These are phyloP conservation scores for Bubo scandiacus DNA, from an alignment of 2,113 vertebrate species.

Conservation along the genomic window DNA sequence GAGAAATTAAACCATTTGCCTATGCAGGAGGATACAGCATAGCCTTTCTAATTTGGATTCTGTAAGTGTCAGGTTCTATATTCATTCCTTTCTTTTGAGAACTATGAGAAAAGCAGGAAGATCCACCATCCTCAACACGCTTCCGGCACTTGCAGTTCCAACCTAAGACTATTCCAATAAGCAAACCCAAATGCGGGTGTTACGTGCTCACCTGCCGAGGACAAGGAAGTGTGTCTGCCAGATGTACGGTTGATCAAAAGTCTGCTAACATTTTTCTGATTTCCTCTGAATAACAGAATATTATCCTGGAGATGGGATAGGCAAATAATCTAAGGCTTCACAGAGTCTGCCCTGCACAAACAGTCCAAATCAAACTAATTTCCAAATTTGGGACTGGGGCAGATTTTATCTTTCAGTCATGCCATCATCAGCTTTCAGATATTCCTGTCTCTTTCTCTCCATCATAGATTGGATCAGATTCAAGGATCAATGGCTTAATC, in stretches of 20 bases:
- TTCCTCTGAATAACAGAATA: background rate
- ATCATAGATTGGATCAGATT: background rate
- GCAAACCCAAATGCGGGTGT: fast-evolving
- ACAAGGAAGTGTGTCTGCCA: background rate
- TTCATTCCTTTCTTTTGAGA: background rate
- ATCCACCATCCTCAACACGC: background rate
- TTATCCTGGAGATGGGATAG: background rate
- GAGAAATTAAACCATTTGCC: background rate
- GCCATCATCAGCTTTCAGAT: background rate
- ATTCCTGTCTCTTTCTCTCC: background rate
- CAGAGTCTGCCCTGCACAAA: background rate
- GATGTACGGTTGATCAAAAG: background rate
- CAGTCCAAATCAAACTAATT: background rate
- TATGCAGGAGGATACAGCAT: background rate
- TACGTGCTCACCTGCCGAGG: background rate
- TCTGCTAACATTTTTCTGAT: background rate
- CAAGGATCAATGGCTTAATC: background rate
- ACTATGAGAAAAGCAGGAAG: background rate
- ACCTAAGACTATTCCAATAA: fast-evolving
- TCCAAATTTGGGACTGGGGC: background rate
- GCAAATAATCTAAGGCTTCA: background rate
- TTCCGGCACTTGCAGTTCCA: background rate
- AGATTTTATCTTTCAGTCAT: background rate
- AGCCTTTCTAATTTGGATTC: background rate
- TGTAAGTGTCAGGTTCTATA: background rate